Evolutionary conservation across 92 coral and sea anemone species (phyloP).

Genomic region (Bergia sp.): DNA sequence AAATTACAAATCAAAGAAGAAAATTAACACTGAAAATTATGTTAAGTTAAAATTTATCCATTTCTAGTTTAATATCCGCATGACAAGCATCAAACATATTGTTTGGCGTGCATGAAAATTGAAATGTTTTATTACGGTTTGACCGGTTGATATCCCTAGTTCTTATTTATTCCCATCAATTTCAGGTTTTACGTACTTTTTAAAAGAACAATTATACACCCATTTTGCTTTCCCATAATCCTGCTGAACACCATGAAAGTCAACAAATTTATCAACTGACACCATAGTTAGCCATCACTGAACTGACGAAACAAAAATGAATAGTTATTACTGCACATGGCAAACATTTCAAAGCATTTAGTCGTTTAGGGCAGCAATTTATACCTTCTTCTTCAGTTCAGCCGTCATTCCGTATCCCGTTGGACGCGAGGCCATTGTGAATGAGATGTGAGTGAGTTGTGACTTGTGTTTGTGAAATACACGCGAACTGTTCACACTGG

Average conservation of each 20-base stretch:
- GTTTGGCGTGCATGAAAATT: no score
- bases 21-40: neutral
- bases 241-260: neutral
- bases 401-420: conserved; percentile 7
- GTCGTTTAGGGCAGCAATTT: neutral
- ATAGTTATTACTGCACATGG: neutral
- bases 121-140: no score
- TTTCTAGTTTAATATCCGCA: no score
- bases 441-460: neutral
- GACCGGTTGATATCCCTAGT: neutral
- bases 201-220: neutral
- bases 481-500: neutral
- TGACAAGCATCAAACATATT: no score
- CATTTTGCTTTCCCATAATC: neutral
- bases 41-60: no score
- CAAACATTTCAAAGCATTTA: neutral
- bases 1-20: neutral
- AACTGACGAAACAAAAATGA: neutral
- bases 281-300: neutral
- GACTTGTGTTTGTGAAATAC: neutral
- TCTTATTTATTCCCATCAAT: neutral
- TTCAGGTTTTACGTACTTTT: neutral
- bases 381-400: neutral
- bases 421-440: neutral
- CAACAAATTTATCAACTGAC: no score